Percentiles rank a stretch among this genome's conserved stretches.
Evolutionary conservation across 1,140 invertebrate genomes (phyloP).

Genomic region (Microplitis mediator): DNA sequence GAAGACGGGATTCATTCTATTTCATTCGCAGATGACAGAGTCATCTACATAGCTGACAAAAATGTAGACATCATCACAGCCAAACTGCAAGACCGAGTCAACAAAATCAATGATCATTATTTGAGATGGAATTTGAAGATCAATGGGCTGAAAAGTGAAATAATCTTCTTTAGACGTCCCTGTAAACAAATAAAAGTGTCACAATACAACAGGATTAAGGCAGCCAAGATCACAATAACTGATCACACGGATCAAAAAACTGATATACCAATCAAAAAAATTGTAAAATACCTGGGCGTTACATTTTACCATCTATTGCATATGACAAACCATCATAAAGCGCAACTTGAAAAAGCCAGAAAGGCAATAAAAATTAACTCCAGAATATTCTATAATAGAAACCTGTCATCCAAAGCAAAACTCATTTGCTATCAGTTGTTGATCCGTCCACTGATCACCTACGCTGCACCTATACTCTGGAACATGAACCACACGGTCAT

Average conservation of each 20-base stretch:
- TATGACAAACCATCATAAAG: slow-evolving; percentile 8
- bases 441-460: slow-evolving; percentile 33
- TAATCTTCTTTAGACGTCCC: slow-evolving; percentile 15
- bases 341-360: slow-evolving; percentile 22
- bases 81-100: not conserved
- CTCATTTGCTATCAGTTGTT: slow-evolving; percentile 24
- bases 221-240: not conserved
- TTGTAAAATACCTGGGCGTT: slow-evolving; percentile 24
- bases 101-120: slow-evolving; percentile 18
- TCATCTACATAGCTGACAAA: not conserved
- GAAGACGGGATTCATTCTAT: not conserved
- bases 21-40: slow-evolving; percentile 18
- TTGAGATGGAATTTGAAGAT: slow-evolving; percentile 1
- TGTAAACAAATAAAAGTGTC: not conserved
- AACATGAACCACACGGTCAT: not conserved
- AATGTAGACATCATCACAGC: not conserved
- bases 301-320: not conserved
- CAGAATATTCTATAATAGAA: slow-evolving; percentile 23
- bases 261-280: slow-evolving; percentile 11
- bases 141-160: slow-evolving; percentile 12
- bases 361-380: slow-evolving; percentile 1
- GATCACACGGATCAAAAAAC: not conserved
- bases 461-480: slow-evolving; percentile 13
- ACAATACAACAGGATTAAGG: not conserved
- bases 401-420: slow-evolving; percentile 6